phyloP scores from a whole-genome alignment of 2,888 invertebrate genomes.

The Poecilus cupreus region DNA sequence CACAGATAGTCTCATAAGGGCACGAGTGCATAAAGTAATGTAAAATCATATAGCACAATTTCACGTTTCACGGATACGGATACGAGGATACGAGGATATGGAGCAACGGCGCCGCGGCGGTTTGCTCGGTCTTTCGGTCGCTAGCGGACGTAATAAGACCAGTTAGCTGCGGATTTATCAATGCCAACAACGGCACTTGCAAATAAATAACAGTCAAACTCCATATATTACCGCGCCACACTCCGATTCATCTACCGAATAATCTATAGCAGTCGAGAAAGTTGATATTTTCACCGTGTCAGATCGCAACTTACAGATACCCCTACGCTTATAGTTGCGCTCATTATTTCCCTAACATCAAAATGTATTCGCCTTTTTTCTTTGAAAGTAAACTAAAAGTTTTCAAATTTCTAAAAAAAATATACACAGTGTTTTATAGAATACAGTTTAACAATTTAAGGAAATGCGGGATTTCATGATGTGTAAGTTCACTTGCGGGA shows the following conservation, averaged over 20 bases:
- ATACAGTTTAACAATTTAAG: no score
- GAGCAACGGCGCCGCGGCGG: background rate
- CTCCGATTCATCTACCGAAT: conserved; percentile 48
- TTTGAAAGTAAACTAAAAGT: no score
- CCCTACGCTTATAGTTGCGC: background rate
- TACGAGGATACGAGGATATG: no score
- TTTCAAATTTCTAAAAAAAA: no score
- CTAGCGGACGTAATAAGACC: conserved; percentile 48
- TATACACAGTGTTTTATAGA: no score
- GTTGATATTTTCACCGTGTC: conserved; percentile 37
- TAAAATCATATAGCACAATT: background rate
- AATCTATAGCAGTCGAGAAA: conserved; percentile 48
- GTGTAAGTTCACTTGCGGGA: no score
- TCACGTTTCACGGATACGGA: background rate
- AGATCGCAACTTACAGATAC: background rate
- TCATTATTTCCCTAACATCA: no score
- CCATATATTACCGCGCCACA: conserved; percentile 51
- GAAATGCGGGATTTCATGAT: no score
- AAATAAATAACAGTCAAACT: conserved; percentile 57
- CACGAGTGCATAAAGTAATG: background rate
- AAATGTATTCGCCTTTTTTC: no score
- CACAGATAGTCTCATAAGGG: no score
- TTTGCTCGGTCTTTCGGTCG: conserved; percentile 7
- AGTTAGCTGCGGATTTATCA: conserved; percentile 53
- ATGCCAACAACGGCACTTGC: conserved; percentile 53